Conservation (phyloP, 2,113 vertebrate species). For the Oryzias javanicus region DNA sequence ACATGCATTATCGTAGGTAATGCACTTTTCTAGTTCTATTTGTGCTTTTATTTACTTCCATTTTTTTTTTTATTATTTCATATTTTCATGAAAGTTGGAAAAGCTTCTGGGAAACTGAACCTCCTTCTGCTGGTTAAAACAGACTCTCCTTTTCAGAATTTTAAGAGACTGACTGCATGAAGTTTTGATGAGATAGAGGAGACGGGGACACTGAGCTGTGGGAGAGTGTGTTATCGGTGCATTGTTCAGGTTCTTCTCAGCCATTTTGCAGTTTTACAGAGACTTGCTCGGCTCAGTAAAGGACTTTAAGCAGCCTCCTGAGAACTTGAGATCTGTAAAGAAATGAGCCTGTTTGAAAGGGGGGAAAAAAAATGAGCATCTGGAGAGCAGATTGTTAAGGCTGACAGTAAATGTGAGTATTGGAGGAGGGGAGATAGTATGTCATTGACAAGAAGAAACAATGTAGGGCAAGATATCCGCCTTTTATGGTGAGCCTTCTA, state of each 20-base stretch:
- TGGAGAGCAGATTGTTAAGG: slow-evolving; percentile 17
- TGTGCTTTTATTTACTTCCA: slow-evolving; percentile 44
- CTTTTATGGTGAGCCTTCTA: too few species aligned
- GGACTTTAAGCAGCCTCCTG: slow-evolving; percentile 28
- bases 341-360: slow-evolving; percentile 8
- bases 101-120: slow-evolving; percentile 54
- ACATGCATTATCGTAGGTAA: too few species aligned
- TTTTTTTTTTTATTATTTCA: slow-evolving; percentile 20
- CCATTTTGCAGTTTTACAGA: slow-evolving; percentile 39
- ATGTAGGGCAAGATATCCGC: too few species aligned
- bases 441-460: too few species aligned
- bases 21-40: too few species aligned
- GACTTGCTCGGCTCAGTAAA: slow-evolving; percentile 32
- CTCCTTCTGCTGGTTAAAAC: slow-evolving; percentile 41
- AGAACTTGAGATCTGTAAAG: slow-evolving; percentile 27
- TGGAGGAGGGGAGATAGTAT: slow-evolving; percentile 5
- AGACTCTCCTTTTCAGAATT: slow-evolving; percentile 52
- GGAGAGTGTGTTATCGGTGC: slow-evolving; percentile 45
- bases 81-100: slow-evolving; percentile 3
- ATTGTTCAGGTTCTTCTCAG: slow-evolving; percentile 45
- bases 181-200: slow-evolving; percentile 60
- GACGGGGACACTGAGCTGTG: slow-evolving; percentile 46
- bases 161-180: slow-evolving; percentile 64
- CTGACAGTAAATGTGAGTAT: slow-evolving; percentile 1
- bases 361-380: slow-evolving; percentile 44